Base-by-base conservation (phyloP, 2,888 invertebrate species). In the Cosmia pyralina region DNA sequence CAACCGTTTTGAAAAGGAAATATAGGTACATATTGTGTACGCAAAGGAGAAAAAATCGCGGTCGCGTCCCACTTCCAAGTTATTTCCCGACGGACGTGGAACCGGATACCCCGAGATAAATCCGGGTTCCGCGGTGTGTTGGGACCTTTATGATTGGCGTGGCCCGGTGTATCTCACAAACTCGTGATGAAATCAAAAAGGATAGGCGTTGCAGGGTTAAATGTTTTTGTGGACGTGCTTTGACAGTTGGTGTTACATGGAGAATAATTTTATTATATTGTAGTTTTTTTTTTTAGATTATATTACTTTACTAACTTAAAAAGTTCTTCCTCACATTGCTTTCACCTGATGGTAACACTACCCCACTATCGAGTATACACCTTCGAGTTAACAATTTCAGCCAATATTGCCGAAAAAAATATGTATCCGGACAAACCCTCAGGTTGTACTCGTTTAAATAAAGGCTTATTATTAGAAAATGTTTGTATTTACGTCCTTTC, bases 21-120 rank as follows among this genome's bases (percentile, higher is more conserved):
- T 68, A 68, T 62, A n/a, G n/a, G n/a, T n/a, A 53, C 55, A 72
- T 71, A 62, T 66, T 75, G 72, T 73, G 57, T 72, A 55, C n/a
- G 53, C 44, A 66, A 73, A 66, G 50, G 67, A 58, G 59, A 69
- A 65, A 70, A 63, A 76, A 72, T 58, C 60, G 52, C 38, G 62
- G 15, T 62, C 59, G 65, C 53, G 53, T 75, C 69, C 77, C 60
- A 75, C 72, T 79, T 76, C 44, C 75, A 63, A 63, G 75, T 84
- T 79, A 85, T 85, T 85, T 85, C 80, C 84, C 83, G 72, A 50
- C 77, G 82, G 83, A 69, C 55, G 48, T 53, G 59, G 52, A 28
- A 34, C 66, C 79, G 83, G 82, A 85, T 79, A 48, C 84, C 76
- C 77, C 65, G 72, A 65, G 69, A 71, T 75, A 72, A 75, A 82